These are phyloP conservation scores for Hedychridium roseum DNA, from an alignment of 2,888 invertebrate species.

Conservation along the genomic window DNA sequence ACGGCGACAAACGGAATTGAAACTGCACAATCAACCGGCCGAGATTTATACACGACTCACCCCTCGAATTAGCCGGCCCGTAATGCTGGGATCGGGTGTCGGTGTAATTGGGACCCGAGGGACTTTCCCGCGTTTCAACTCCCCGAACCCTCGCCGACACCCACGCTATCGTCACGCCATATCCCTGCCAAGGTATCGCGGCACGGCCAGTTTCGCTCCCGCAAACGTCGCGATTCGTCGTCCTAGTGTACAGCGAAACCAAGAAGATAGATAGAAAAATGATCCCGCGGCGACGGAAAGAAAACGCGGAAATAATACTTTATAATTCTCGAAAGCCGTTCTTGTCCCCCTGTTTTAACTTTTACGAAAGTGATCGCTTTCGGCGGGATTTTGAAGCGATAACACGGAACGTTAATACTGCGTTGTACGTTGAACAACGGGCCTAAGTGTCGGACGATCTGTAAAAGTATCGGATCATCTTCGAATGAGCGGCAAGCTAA, in stretches of 20 bases:
- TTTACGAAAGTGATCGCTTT: too few relatives aligned
- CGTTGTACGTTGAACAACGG: too few relatives aligned
- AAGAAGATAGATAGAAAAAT: too few relatives aligned
- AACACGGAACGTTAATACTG: too few relatives aligned
- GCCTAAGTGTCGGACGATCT: too few relatives aligned
- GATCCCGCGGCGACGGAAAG: too few relatives aligned
- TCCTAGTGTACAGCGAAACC: too few relatives aligned
- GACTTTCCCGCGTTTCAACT: slow-evolving; percentile 49
- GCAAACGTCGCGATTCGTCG: too few relatives aligned
- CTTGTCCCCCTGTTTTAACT: too few relatives aligned
- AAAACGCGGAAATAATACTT: too few relatives aligned
- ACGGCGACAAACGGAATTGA: slow-evolving; percentile 40
- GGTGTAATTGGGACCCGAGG: slow-evolving; percentile 64
- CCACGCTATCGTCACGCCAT: slow-evolving; percentile 28
- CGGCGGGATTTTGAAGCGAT: too few relatives aligned
- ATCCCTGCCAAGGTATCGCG: slow-evolving; percentile 19
- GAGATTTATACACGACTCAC: slow-evolving; percentile 60
- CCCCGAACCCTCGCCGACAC: slow-evolving; percentile 29
- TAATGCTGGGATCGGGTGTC: slow-evolving; percentile 63
- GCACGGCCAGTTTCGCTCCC: slow-evolving; percentile 4
- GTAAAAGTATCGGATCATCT: slow-evolving; percentile 8
- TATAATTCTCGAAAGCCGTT: too few relatives aligned
- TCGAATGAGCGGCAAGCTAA: slow-evolving; percentile 23
- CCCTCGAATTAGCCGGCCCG: slow-evolving; percentile 60
- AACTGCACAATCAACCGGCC: slow-evolving; percentile 50